phyloP scores from a whole-genome alignment of 2,888 invertebrate species.

The Hyles lineata region DNA sequence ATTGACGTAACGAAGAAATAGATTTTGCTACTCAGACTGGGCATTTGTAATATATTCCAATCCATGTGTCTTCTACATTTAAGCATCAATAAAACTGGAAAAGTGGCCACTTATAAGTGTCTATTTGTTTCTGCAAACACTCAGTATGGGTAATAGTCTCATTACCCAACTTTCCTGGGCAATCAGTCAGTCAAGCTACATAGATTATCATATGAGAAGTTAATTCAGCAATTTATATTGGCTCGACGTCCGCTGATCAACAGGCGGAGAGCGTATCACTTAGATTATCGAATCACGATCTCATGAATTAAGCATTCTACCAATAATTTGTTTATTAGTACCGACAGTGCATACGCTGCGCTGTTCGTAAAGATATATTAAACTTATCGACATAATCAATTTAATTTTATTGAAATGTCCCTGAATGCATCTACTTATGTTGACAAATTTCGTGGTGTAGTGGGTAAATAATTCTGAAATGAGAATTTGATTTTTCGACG shows the following conservation, averaged over 20 bases:
- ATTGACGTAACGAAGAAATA: too few relatives aligned
- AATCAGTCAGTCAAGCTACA: neutral
- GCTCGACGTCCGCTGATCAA: conserved; percentile 14
- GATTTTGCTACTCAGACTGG: too few relatives aligned
- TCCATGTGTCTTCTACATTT: too few relatives aligned
- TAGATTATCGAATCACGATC: conserved; percentile 13
- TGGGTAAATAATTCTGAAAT: too few relatives aligned
- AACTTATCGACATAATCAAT: neutral
- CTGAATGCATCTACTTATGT: too few relatives aligned
- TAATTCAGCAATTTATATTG: conserved; percentile 19
- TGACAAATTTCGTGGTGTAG: too few relatives aligned
- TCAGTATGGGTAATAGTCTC: too few relatives aligned
- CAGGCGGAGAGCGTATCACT: conserved; percentile 12
- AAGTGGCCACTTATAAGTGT: too few relatives aligned
- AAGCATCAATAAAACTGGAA: too few relatives aligned
- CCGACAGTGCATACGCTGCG: neutral
- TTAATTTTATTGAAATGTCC: neutral
- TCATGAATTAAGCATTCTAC: conserved; percentile 20
- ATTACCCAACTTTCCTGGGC: neutral
- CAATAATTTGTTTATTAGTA: conserved; percentile 25
- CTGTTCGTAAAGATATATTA: neutral
- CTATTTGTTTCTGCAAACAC: too few relatives aligned
- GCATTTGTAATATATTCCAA: too few relatives aligned
- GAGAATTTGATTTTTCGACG: too few relatives aligned
- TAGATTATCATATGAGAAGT: conserved; percentile 1